Evolutionary conservation across 2,113 vertebrate genomes (phyloP), one percentile per base, ranked within the genome.

Genomic region (Atlantisia rogersi): DNA sequence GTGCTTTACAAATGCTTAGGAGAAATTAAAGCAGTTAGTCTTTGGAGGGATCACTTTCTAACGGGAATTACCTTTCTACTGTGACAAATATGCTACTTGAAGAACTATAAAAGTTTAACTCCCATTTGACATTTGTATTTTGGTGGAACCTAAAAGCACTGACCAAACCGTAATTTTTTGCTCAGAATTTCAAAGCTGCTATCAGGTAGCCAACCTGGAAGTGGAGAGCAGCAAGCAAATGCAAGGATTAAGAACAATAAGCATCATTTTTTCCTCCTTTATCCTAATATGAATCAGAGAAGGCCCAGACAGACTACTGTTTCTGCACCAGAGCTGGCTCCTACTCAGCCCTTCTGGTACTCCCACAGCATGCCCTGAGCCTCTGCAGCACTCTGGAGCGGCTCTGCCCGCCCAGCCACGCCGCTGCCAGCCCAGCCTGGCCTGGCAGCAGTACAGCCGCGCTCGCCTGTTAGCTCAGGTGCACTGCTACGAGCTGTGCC

Each of bases 351-450:
- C 44, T 46, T 2, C 31, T 8, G 16, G 48, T 14, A 8, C 15
- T 21, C 48, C 40, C 31, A 37, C 1, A 2, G 35, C 0, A 0
- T 9, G 48, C 15, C 29, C 18, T 2, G 35, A 50, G 48, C 21
- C 32, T 15, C 58, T 0, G 1, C 55, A 70, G 88, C 50, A 31
- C 6, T 37, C 21, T 0, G 28, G 53, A 35, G 40, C 63, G 39
- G 68, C 42, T 58, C 60, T 2, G 25, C 21, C 22, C 0, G 0
- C 35, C 69, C 76, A 4, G 70, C 11, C 4, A 13, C 1, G 2
- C 46, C 5, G 0, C 84, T 48, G 81, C 58, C n/a, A 44, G 63
- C 35, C 63, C 29, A 6, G 58, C 16, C 60, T 8, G 19, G 67
- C 28, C 65, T 18, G 31, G 81, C 77, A 70, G 37, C 18, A 20